Evolutionary conservation across 2,888 invertebrate genomes (phyloP), one percentile per base, ranked within the genome.

Genomic region (Drosophila fulvimacula): DNA sequence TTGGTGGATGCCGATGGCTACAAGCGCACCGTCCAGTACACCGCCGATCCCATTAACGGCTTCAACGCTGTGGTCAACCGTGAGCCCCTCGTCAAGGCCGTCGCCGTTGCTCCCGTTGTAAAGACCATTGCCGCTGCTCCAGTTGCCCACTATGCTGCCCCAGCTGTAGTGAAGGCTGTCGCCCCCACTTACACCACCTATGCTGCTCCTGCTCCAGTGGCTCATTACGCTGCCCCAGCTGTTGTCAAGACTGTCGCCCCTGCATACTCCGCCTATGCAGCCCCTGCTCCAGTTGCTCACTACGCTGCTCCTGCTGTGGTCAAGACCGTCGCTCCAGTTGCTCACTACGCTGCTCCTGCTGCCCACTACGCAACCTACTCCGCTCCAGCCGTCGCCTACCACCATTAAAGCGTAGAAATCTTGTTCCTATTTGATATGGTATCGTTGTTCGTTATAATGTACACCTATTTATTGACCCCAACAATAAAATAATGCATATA

Each of bases 1-100:
- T 68, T 93, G 60, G 78, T 91, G 51, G 92, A 93, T 79, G 81
- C 92, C 42, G 92, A 93, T 87, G 92, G 92, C 15, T 90, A 76
- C 71, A 90, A 89, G 74, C 90, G 92, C 44, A 90, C 87, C 21
- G 92, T 92, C 3, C 89, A 89, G 19, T 92, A 92, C 63, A 91
- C 91, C 44, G 91, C 92, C 19, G 92, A 92, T 76, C 79, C 91
- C 34, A 69, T 91, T 32, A 87, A 91, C 60, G 92, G 92, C n/a
- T 92, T 92, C 82, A 92, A 92, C 65, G 92, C 92, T 42, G 90
- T 92, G 30, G 92, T 92, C 13, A 81, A 82, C 62, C 83, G 91
- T 27, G 81, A 87, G 34, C 90, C 82, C 7, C 73, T 79, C 44
- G 81, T 81, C 6, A 80, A 85, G 69, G 79, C 88, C 56, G 32